phyloP scores from a whole-genome alignment of 2,888 invertebrate genomes.

The Dasysyrphus albostriatus region DNA sequence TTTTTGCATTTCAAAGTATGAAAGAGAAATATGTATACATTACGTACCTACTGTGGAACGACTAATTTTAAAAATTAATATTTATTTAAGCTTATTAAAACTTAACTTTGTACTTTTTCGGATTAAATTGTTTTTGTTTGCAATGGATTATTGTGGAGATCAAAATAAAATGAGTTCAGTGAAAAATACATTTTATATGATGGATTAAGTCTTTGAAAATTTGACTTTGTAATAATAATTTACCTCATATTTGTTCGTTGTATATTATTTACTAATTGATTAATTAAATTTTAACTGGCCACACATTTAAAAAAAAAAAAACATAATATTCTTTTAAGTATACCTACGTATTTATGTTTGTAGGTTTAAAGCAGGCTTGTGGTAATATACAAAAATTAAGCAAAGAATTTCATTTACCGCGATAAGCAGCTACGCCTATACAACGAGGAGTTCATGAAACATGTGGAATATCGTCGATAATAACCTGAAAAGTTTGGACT shows the following conservation, averaged over 20 bases:
- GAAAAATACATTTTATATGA: neutral
- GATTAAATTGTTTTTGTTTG: constrained; percentile 2
- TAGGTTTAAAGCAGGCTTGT: too few species aligned
- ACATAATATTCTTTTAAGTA: too few species aligned
- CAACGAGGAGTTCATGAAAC: too few species aligned
- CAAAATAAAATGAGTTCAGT: neutral
- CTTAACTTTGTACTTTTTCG: neutral
- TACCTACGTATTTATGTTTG: too few species aligned
- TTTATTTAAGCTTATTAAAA: constrained; percentile 19
- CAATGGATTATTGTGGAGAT: constrained; percentile 5
- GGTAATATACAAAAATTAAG: too few species aligned
- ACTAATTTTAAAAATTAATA: constrained; percentile 32
- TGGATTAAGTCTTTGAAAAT: constrained; percentile 22
- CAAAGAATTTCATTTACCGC: too few species aligned
- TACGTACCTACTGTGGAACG: too few species aligned
- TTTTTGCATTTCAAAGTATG: neutral
- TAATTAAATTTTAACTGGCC: neutral
- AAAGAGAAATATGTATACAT: neutral
- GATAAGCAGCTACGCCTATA: too few species aligned
- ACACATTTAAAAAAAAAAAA: too few species aligned
- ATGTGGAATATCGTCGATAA: too few species aligned
- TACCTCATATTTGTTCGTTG: neutral
- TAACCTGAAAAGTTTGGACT: too few species aligned
- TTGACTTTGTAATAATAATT: neutral
- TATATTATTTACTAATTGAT: neutral